phyloP scores from a whole-genome alignment of 2,797 vertebrate species.

The Pelochelys cantorii region DNA sequence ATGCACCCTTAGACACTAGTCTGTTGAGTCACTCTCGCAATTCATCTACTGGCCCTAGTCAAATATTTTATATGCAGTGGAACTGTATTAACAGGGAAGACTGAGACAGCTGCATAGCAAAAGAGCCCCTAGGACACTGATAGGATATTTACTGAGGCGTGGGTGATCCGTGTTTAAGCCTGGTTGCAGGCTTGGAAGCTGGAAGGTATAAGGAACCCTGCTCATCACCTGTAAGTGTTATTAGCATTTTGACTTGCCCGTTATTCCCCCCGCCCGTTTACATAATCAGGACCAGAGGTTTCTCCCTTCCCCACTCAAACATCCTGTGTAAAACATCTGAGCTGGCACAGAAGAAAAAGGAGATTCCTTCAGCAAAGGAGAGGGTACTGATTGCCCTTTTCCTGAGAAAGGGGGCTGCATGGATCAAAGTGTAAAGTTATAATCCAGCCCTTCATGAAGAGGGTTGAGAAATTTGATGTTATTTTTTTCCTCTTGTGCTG shows the following conservation, averaged over 20 bases:
- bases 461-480: neutral
- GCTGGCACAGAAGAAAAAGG: neutral
- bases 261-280: neutral
- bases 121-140: neutral
- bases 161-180: neutral
- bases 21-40: neutral
- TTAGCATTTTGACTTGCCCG: neutral
- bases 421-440: neutral
- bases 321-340: neutral
- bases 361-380: neutral
- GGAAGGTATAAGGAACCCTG: neutral
- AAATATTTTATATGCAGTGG: neutral
- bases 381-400: neutral
- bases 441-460: neutral
- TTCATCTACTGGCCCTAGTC: neutral
- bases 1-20: no score
- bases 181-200: neutral
- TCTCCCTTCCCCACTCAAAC: neutral
- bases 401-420: neutral
- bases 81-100: neutral
- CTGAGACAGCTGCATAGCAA: neutral
- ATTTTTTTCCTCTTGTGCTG: neutral
- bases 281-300: neutral
- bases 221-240: neutral
- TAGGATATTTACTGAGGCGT: neutral